Conservation (phyloP, 2,888 invertebrate genomes). For the Sussaba pulchella region DNA sequence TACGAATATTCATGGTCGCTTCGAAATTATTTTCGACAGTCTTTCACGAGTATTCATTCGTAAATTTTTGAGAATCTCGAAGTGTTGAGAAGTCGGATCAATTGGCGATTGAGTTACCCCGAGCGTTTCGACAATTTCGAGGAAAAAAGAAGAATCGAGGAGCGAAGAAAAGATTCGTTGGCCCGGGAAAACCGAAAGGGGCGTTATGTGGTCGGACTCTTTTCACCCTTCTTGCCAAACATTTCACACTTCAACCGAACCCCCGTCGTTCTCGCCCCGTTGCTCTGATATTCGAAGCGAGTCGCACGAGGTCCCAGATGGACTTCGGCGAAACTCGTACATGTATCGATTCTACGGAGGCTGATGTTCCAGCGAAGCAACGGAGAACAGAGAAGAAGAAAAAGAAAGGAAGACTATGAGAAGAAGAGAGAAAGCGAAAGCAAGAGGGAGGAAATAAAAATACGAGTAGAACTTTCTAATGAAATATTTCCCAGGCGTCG, state of each 20-base stretch:
- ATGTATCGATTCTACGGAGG: constrained; percentile 33
- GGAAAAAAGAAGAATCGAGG: constrained; percentile 26
- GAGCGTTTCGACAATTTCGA: constrained; percentile 28
- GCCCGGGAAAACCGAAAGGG: constrained; percentile 55
- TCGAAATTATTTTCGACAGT: constrained; percentile 9
- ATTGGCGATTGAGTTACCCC: constrained; percentile 69
- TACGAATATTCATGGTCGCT: no score
- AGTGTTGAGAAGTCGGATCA: constrained; percentile 66
- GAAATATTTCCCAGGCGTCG: no score
- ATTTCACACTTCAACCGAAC: constrained; percentile 71
- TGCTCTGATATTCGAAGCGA: constrained; percentile 67
- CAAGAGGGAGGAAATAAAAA: no score
- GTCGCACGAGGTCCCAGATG: constrained; percentile 54
- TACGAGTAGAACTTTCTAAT: no score
- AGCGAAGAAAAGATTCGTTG: neutral
- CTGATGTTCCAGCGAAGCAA: neutral
- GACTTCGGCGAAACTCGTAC: constrained; percentile 56
- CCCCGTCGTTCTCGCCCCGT: constrained; percentile 52
- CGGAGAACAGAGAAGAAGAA: neutral
- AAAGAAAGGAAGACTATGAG: no score
- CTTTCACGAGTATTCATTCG: constrained; percentile 61
- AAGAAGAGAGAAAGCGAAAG: no score
- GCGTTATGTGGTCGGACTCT: constrained; percentile 70
- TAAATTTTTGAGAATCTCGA: constrained; percentile 70
- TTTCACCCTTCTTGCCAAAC: constrained; percentile 76